Conservation (phyloP, 2,113 vertebrate genomes). For the Oreotrochilus melanogaster region DNA sequence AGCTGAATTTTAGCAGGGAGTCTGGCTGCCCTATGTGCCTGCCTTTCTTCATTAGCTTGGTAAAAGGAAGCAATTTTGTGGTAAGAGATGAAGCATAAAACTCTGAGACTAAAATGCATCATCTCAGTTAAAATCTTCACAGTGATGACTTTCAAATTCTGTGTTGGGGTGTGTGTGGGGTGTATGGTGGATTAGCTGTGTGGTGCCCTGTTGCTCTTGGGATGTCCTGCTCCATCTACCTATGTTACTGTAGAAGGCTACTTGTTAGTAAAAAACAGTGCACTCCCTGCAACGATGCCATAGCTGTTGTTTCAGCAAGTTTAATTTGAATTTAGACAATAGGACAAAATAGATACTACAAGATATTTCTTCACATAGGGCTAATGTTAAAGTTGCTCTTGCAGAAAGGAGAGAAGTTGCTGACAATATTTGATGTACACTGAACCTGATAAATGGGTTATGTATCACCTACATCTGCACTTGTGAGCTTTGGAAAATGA, state of each 20-base stretch:
- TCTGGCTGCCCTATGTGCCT: background rate
- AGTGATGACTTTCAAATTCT: background rate
- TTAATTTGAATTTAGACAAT: background rate
- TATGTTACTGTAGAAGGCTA: background rate
- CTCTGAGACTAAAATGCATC: background rate
- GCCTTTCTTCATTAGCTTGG: background rate
- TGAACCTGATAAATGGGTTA: background rate
- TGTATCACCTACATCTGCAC: background rate
- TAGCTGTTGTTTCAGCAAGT: background rate
- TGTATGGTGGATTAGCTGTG: rapidly evolving
- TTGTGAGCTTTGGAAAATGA: background rate
- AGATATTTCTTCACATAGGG: background rate
- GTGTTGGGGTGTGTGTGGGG: background rate
- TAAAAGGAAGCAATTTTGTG: background rate
- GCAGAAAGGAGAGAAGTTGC: background rate
- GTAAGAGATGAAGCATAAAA: background rate
- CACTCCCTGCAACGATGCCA: background rate
- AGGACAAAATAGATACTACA: background rate
- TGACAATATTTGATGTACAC: background rate
- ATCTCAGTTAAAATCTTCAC: background rate
- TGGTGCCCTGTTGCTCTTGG: background rate
- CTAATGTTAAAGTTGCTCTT: background rate
- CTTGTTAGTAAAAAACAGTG: background rate
- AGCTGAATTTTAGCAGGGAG: background rate
- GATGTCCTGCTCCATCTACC: background rate